These are phyloP conservation scores for Pygmarrhopalites habei DNA, from an alignment of 1,140 invertebrate genomes.

Conservation along the genomic window DNA sequence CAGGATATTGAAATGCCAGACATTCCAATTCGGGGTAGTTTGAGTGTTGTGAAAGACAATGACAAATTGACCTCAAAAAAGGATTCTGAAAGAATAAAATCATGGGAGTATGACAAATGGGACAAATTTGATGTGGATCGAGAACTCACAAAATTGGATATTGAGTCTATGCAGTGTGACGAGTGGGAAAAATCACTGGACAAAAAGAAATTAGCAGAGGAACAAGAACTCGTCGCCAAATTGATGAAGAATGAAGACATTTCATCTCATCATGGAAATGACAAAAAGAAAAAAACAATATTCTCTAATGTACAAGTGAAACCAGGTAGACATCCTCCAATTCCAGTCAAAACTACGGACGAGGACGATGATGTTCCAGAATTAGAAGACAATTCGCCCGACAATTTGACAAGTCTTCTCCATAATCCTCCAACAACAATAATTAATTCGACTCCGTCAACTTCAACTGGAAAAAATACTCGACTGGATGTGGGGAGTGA, in stretches of 20 bases:
- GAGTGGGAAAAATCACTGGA: constrained; percentile 26
- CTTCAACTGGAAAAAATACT: not conserved
- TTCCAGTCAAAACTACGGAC: not conserved
- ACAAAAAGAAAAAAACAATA: not conserved
- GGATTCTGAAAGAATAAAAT: constrained; percentile 43
- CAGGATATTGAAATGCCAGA: no score
- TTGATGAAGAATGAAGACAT: constrained; percentile 27
- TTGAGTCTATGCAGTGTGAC: constrained; percentile 46
- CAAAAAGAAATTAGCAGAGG: constrained; percentile 18
- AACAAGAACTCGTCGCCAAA: constrained; percentile 22
- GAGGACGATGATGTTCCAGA: not conserved
- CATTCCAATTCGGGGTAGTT: no score
- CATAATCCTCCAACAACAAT: not conserved
- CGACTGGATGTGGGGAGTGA: not conserved
- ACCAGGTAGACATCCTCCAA: not conserved
- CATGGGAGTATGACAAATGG: constrained; percentile 56
- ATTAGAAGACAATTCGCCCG: not conserved
- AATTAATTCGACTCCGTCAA: not conserved
- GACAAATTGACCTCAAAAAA: no score
- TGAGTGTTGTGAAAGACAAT: no score
- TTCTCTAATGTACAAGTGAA: not conserved
- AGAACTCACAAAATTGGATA: constrained; percentile 57
- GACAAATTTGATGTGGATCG: constrained; percentile 62
- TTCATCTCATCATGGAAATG: not conserved
- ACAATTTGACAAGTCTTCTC: not conserved